Percentiles rank a stretch among this genome's conserved stretches.
Conservation (phyloP, 2,888 invertebrate genomes). For the Palloptera scutellata region DNA sequence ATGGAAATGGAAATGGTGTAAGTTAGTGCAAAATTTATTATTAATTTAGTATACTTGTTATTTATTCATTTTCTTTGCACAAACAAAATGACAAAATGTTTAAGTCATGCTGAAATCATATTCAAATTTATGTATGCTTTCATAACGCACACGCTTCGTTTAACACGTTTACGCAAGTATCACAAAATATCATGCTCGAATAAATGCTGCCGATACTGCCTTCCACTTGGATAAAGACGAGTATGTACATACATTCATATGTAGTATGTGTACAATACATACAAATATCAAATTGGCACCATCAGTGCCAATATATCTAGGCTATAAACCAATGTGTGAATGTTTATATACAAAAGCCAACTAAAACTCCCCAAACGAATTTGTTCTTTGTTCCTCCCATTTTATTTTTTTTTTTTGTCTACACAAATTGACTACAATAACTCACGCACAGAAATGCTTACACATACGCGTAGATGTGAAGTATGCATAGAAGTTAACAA, state of each 20-base stretch:
- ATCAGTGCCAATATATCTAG: conserved; percentile 3
- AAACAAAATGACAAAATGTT: neutral
- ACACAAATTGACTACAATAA: conserved; percentile 37
- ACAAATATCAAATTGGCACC: too few species aligned
- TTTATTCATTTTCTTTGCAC: conserved; percentile 3
- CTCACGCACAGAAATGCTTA: neutral
- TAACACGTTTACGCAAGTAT: conserved; percentile 25
- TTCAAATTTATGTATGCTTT: conserved; percentile 38
- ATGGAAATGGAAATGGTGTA: too few species aligned
- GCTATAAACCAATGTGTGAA: conserved; percentile 4
- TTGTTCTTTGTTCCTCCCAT: neutral
- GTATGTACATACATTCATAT: too few species aligned
- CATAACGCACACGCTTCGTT: conserved; percentile 36
- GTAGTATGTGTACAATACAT: too few species aligned
- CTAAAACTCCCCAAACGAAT: conserved; percentile 1
- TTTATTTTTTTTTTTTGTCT: conserved; percentile 9
- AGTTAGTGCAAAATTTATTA: too few species aligned
- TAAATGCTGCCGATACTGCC: conserved; percentile 7
- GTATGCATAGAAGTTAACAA: neutral
- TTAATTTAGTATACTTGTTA: too few species aligned
- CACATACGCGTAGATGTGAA: conserved; percentile 7
- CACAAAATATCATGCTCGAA: conserved; percentile 24
- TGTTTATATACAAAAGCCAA: conserved; percentile 2
- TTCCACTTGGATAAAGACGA: neutral
- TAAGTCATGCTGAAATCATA: conserved; percentile 17